Conservation (phyloP, 2,797 vertebrate genomes). For the Meda fulgida region DNA sequence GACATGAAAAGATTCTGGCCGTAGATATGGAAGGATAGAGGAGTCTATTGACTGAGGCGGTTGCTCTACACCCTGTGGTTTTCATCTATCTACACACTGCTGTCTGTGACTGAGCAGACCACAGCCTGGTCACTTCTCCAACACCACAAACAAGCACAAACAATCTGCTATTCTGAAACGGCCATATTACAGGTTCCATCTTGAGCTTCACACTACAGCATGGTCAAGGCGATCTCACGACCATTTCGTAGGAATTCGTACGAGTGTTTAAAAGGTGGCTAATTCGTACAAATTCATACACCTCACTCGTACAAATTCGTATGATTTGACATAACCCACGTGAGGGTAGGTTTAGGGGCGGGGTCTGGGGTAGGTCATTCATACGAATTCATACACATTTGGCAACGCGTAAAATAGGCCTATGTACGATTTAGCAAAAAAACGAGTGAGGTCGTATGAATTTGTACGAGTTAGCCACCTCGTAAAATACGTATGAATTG, state of each 20-base stretch:
- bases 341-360: too few relatives aligned
- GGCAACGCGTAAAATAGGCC: too few relatives aligned
- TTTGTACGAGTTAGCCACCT: too few relatives aligned
- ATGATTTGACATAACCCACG: too few relatives aligned
- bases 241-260: too few relatives aligned
- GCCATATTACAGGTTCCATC: background rate
- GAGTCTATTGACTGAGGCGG: constrained; percentile 1
- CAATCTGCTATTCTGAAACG: background rate
- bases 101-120: constrained; percentile 31
- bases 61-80: constrained; percentile 36
- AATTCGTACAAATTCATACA: too few relatives aligned
- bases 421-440: too few relatives aligned
- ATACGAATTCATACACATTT: too few relatives aligned
- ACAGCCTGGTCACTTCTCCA: background rate
- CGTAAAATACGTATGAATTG: too few relatives aligned
- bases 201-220: background rate
- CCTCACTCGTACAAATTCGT: too few relatives aligned
- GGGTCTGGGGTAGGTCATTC: background rate
- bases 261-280: too few relatives aligned
- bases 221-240: background rate
- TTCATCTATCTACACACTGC: constrained; percentile 55
- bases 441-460: too few relatives aligned
- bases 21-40: constrained; percentile 20
- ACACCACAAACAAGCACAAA: background rate
- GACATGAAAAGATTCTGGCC: constrained; percentile 18